Base-by-base conservation (phyloP, 1,140 invertebrate species). In the Lamellibrachia luymesi region DNA sequence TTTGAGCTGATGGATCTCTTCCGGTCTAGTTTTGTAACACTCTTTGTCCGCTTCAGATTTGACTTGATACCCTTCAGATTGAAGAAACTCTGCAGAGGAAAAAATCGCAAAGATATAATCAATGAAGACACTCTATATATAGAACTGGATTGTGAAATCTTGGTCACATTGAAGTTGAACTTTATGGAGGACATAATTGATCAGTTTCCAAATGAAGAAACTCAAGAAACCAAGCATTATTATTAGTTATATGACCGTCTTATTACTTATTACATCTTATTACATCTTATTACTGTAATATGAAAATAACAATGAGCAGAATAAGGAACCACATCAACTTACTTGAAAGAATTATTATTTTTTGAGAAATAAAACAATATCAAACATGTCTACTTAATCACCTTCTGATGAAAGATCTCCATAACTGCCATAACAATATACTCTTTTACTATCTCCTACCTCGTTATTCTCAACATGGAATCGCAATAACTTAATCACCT, bases 11-110 rank as follows among this genome's bases (percentile, higher is more conserved):
- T 80, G 8, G 64, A 80, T 80, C 64, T 80, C 96, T 98, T 98
- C 91, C 98, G 97, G 95, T 98, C 98, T 94, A 99, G 96, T 96
- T 98, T 99, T 91, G 98, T 98, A 94, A 98, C 98, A 95, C 98
- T 98, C 96, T 98, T 98, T 94, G 98, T 98, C 95, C 98, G 97
- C 96, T 99, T 99, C 94, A 98, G 96, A 92, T 95, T 95, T 13
- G 94, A 94, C 95, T 98, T 97, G 96, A 98, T 98, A 93, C 98
- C 98, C 95, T 98, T 97, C 97, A 98, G 98, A 92, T 98, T 98
- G 97, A 99, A 99, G 97, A 99, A 99, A 96, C 98, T 98, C 97
- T 97, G 96, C 38, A 27, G 89, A 92, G 90, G 92, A 90, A 92
- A 93, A 92, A 80, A 2, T 89, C 80, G 49, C 25, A 91, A 50